Base-by-base conservation (phyloP, 2,797 vertebrate species). In the Tenualosa thibaudeaui region DNA sequence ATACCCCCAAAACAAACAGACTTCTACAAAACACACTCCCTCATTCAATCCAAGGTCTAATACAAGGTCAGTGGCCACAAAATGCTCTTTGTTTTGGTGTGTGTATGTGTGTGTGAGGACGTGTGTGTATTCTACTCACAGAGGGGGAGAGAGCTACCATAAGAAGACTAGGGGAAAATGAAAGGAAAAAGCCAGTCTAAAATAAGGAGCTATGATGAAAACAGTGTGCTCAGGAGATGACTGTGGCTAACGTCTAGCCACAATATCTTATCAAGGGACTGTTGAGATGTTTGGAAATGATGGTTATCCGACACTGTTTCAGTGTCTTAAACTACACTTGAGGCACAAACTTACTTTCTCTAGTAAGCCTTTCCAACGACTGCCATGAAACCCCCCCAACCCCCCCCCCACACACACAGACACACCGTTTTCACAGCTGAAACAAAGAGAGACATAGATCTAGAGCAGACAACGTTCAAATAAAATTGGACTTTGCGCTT, bases 41-140 rank as follows among this genome's bases (percentile, higher is more conserved):
- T 78, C 37, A 37, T 43, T 37, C 8, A 78, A 43, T 17, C 43
- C 71, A 78, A 53, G 83, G 83, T 78, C 71, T 22, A 78, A 22
- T 17, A 43, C 71, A 78, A 53, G 83, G 83, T 78, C 65, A 78
- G 50, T 81, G 40, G 12, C 17, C 51, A 85, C 78, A 85, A 58
- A 6, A 43, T 5, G 10, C 9, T 58, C 84, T 85, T 85, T 87
- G 85, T 86, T 87, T 83, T 22, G 56, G 83, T 78, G 71, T 43
- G 68, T 71, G 68, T 40, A 31, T 40, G 13, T 40, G 13, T 40
- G 31, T 40, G 68, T 71, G 68, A 40, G 13, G 26, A 22, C 40
- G 68, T 71, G 31, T 71, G 68, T 40, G n/a, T 31, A 5, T 40
- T 40, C 68, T 71, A 15, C 37, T 31, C 31, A 37, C 37, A 31